phyloP scores from a whole-genome alignment of 2,888 invertebrate genomes.

The Agapetus fuscipes region DNA sequence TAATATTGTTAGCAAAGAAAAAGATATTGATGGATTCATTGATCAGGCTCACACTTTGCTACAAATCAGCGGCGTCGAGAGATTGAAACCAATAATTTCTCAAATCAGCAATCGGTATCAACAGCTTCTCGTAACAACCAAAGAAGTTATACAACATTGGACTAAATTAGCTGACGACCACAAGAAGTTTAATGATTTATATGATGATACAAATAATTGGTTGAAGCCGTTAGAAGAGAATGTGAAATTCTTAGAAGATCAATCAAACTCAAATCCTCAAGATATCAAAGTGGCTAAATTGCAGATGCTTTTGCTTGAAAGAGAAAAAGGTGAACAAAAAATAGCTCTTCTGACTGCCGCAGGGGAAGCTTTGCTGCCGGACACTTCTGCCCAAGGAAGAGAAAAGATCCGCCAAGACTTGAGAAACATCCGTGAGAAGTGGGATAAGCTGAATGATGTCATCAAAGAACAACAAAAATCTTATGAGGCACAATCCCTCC shows the following conservation, averaged over 20 bases:
- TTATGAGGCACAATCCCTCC: conserved; percentile 72
- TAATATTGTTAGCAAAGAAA: conserved; percentile 68
- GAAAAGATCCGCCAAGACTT: conserved; percentile 83
- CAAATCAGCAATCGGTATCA: conserved; percentile 87
- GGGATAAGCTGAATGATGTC: conserved; percentile 80
- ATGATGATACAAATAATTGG: conserved; percentile 68
- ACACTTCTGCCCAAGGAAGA: conserved; percentile 84
- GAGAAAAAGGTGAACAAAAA: conserved; percentile 75
- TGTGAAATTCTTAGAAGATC: conserved; percentile 55
- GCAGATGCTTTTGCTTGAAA: conserved; percentile 65
- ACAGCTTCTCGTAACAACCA: conserved; percentile 66
- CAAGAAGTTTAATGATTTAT: conserved; percentile 63
- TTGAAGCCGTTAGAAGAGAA: conserved; percentile 64
- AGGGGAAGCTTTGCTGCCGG: conserved; percentile 85
- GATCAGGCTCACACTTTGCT: conserved; percentile 83
- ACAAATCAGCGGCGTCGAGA: conserved; percentile 74
- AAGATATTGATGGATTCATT: conserved; percentile 77
- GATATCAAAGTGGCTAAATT: conserved; percentile 59
- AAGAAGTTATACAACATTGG: conserved; percentile 80
- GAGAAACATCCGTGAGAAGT: conserved; percentile 69
- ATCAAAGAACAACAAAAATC: conserved; percentile 77
- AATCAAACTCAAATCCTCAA: conserved; percentile 41
- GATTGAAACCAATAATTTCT: conserved; percentile 75
- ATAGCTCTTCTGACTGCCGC: conserved; percentile 63
- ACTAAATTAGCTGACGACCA: conserved; percentile 77